Percentiles rank a stretch among this genome's conserved stretches.
These are phyloP conservation scores for Adelphocoris suturalis DNA, from an alignment of 2,888 invertebrate species.

Conservation along the genomic window DNA sequence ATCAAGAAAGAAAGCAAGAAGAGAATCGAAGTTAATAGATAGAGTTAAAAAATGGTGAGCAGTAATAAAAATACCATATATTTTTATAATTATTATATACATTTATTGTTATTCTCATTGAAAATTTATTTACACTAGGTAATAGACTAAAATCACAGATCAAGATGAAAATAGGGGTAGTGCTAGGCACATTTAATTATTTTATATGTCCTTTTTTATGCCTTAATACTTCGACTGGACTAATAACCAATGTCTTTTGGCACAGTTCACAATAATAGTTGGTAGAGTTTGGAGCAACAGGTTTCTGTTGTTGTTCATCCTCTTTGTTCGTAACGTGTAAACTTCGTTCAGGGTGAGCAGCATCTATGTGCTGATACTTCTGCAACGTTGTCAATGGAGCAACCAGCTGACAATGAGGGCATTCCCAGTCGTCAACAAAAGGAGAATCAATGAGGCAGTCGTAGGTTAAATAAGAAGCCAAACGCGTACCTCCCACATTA, in stretches of 20 bases:
- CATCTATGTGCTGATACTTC: constrained; percentile 85
- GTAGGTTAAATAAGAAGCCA: constrained; percentile 91
- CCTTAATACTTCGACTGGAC: constrained; percentile 90
- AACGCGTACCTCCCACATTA: constrained; percentile 89
- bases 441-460: constrained; percentile 79
- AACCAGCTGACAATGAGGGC: constrained; percentile 84
- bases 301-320: constrained; percentile 75
- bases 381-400: constrained; percentile 84
- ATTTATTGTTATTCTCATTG: too few relatives aligned
- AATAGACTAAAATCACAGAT: not conserved
- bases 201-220: constrained; percentile 83
- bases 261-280: constrained; percentile 88
- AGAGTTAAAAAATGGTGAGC: too few relatives aligned
- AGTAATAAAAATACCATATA: too few relatives aligned
- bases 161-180: too few relatives aligned
- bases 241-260: constrained; percentile 84
- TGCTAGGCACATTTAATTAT: not conserved
- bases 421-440: constrained; percentile 83
- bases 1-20: too few relatives aligned
- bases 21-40: too few relatives aligned
- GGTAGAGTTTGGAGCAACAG: constrained; percentile 80
- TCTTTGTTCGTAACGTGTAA: constrained; percentile 45
- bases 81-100: too few relatives aligned
- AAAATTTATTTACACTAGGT: too few relatives aligned
- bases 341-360: constrained; percentile 60